These are phyloP conservation scores for Delphinapterus leucas DNA, from an alignment of 2,113 vertebrate species.

Conservation along the genomic window DNA sequence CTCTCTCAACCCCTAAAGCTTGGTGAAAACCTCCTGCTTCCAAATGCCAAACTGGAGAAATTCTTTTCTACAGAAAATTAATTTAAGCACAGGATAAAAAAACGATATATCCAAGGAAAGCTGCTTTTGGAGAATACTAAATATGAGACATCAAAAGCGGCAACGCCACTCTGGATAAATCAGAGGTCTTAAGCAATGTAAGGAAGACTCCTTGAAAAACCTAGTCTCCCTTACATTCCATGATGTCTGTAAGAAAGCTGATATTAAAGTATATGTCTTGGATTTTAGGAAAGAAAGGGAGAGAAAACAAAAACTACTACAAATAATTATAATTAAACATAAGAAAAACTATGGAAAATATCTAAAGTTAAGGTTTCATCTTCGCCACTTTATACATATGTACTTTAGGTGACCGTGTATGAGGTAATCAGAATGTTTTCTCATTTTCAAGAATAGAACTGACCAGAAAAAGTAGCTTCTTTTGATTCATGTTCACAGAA, in stretches of 20 bases:
- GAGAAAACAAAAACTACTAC: background rate
- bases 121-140: background rate
- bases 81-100: background rate
- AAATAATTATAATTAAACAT: background rate
- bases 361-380: background rate
- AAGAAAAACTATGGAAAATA: background rate
- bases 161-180: background rate
- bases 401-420: background rate
- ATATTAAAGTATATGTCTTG: background rate
- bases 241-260: background rate
- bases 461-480: background rate
- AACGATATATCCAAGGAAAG: background rate
- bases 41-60: background rate
- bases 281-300: background rate
- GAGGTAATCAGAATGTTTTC: background rate
- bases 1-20: background rate
- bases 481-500: background rate
- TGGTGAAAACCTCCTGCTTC: background rate
- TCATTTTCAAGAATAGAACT: background rate
- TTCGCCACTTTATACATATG: background rate
- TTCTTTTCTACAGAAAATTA: background rate
- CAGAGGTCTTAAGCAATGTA: background rate
- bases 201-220: background rate
- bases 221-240: background rate
- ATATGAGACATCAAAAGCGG: background rate